Evolutionary conservation across 2,888 invertebrate genomes (phyloP), one percentile per base, ranked within the genome.

Genomic region (Torymus tubicola): DNA sequence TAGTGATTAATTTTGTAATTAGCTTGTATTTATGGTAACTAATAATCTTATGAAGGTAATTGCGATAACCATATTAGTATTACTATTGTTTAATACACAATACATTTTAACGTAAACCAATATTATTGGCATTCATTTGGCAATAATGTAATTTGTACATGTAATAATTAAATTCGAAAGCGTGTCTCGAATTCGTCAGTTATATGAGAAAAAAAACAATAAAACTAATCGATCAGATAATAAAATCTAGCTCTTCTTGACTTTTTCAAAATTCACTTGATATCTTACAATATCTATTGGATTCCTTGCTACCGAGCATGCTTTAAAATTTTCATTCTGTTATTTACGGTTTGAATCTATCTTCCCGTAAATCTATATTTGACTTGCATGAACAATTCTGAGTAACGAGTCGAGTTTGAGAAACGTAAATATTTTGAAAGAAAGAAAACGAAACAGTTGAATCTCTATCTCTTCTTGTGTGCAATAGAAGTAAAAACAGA

Each of bases 1-100:
- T 14, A 81, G 80, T 80, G 77, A 80, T 89, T 90, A 90, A 90
- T 89, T 90, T 90, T 90, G 90, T 90, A 89, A 90, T 90, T 90
- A 89, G 87, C 89, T 90, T 88, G 87, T 90, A 90, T 88, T 88
- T 89, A 88, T 83, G 55, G 80, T 83, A 81, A 80, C 74, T 14
- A 69, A 75, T 77, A 81, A 72, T 81, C 70, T 77, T 77, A 87
- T 85, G 86, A 85, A 86, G 83, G 31, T 81, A 74, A 67, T 77
- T 80, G 84, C 84, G 84, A 85, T 83, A 83, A 83, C 78, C 81
- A 78, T 84, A 81, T 82, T 83, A 80, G 75, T 87, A 87, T 85
- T 85, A 87, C 86, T 86, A 88, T 86, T 89, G 87, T 88, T 85
- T 85, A 83, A 86, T 82, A 85, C 84, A 84, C 84, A 85, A 85